phyloP scores from a whole-genome alignment of 2,888 invertebrate genomes.

The Drosophila barbarae region DNA sequence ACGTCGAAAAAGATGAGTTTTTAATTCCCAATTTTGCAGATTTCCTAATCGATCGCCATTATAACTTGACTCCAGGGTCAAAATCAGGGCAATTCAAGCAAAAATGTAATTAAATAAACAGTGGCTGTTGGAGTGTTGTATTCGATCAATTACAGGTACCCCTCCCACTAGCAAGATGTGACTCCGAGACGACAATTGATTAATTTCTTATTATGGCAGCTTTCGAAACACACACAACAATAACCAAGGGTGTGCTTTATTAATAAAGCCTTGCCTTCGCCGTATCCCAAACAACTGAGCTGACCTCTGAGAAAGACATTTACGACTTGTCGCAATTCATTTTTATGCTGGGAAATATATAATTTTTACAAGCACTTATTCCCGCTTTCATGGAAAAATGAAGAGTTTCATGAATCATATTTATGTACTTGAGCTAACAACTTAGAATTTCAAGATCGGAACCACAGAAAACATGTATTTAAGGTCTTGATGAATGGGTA shows the following conservation, averaged over 20 bases:
- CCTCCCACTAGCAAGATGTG: constrained; percentile 6
- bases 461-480: constrained; percentile 3
- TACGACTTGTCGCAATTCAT: constrained; percentile 16
- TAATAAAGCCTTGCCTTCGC: constrained; percentile 9
- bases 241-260: constrained; percentile 10
- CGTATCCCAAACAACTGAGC: constrained; percentile 9
- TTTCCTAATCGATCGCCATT: constrained; percentile 16
- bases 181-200: not conserved
- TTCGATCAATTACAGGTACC: constrained; percentile 30
- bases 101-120: constrained; percentile 6
- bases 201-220: constrained; percentile 1
- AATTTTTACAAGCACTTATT: not conserved
- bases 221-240: not conserved
- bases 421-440: constrained; percentile 1
- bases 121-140: constrained; percentile 26
- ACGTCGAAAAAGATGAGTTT: constrained; percentile 13
- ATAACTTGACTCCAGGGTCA: constrained; percentile 20
- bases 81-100: constrained; percentile 4
- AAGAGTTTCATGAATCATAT: constrained; percentile 3
- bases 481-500: constrained; percentile 20
- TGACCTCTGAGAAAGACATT: constrained; percentile 31
- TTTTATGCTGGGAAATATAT: constrained; percentile 17
- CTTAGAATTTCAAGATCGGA: constrained; percentile 1
- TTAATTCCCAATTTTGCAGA: constrained; percentile 41
- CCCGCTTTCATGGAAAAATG: not conserved